A percentile compares a stretch with the other conserved stretches of the same genome.
Evolutionary conservation across 2,888 invertebrate genomes (phyloP).

Genomic region (Plagodis dolabraria): DNA sequence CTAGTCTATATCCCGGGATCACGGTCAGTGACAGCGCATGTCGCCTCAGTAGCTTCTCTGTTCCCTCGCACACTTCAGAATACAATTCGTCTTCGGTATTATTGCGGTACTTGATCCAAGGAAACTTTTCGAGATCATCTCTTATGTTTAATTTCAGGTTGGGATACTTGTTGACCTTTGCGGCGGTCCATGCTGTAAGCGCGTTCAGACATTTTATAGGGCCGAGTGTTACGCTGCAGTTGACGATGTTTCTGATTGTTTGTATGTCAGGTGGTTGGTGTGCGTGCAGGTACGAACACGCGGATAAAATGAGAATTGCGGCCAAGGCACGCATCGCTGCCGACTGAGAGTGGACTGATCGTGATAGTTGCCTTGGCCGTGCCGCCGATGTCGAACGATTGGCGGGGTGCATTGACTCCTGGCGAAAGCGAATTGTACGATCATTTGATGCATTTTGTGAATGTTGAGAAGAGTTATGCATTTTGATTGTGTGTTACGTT

Average conservation of each 20-base stretch:
- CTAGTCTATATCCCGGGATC: constrained; percentile 78
- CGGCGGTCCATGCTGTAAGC: constrained; percentile 82
- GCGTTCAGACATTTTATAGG: constrained; percentile 83
- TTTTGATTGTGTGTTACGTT: constrained; percentile 1
- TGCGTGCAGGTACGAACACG: constrained; percentile 56
- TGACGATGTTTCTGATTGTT: constrained; percentile 47
- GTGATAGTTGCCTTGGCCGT: constrained; percentile 44
- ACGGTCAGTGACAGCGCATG: constrained; percentile 78
- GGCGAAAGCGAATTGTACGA: constrained; percentile 52
- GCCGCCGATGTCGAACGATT: constrained; percentile 44
- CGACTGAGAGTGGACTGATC: constrained; percentile 60
- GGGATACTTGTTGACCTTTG: constrained; percentile 53
- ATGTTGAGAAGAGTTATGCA: constrained; percentile 12
- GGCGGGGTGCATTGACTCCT: constrained; percentile 55
- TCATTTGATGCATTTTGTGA: constrained; percentile 8
- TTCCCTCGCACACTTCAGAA: constrained; percentile 73
- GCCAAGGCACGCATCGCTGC: constrained; percentile 77
- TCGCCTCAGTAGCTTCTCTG: constrained; percentile 78
- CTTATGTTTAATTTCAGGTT: constrained; percentile 46
- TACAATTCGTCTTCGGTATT: constrained; percentile 77
- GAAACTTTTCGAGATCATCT: constrained; percentile 65
- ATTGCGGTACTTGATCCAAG: constrained; percentile 71
- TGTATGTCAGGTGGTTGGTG: constrained; percentile 47
- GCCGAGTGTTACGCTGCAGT: constrained; percentile 65
- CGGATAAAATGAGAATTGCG: constrained; percentile 61